Evolutionary conservation across 2,888 invertebrate species (phyloP).

Genomic region (Kryphioiulus occultus): DNA sequence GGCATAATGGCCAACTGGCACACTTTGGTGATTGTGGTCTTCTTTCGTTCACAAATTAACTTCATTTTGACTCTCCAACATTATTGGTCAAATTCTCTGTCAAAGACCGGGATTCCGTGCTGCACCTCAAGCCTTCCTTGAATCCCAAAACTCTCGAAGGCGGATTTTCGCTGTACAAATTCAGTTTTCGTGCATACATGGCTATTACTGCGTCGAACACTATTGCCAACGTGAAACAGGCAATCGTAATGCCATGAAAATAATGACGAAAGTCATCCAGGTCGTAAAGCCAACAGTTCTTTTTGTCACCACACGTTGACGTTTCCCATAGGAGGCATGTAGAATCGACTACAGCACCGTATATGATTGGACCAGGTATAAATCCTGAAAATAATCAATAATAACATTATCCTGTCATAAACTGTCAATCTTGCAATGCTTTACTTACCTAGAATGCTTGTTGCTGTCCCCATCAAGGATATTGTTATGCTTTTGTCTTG

Average conservation of each 20-base stretch:
- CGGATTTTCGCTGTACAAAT: constrained; percentile 4
- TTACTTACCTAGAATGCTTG: neutral
- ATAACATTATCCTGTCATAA: too few species aligned
- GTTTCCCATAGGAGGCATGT: constrained; percentile 47
- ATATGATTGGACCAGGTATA: constrained; percentile 46
- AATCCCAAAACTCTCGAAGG: neutral
- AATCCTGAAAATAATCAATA: constrained; percentile 13
- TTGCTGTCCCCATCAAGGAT: neutral
- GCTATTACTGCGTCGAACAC: neutral
- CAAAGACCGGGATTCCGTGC: neutral
- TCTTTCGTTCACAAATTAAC: neutral
- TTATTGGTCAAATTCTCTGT: neutral
- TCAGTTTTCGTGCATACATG: neutral
- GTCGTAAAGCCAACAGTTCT: constrained; percentile 48
- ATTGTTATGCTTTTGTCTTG: neutral
- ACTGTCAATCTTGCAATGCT: too few species aligned
- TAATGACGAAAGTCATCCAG: neutral
- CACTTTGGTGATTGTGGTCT: too few species aligned
- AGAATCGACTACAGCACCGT: constrained; percentile 44
- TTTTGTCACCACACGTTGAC: constrained; percentile 31
- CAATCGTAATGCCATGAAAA: constrained; percentile 46
- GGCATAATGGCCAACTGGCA: neutral
- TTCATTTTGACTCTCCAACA: neutral
- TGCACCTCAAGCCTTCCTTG: neutral
- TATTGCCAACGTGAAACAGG: neutral